Base-by-base conservation (phyloP, 2,797 vertebrate species). In the Chelon auratus region DNA sequence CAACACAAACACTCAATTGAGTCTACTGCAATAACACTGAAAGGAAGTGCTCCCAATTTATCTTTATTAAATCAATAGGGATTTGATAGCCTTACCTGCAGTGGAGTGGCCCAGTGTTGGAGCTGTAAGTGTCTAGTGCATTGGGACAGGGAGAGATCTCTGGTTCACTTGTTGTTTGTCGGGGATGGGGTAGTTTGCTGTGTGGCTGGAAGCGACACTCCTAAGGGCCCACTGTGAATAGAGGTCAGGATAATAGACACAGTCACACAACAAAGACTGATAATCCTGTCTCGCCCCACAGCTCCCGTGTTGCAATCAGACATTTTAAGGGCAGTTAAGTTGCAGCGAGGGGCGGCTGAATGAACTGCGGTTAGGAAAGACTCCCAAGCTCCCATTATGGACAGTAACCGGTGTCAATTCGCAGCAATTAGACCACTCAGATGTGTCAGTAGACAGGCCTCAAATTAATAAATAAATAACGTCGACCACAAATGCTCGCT, bases 401-500 rank as follows among this genome's bases (percentile, higher is more conserved):
- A 93, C 93, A 91, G 93, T 93, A 91, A 93, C 91, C 83, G 90
- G 93, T 94, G 93, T 94, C 93, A 93, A 95, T 94, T 94, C 91
- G 75, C 93, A 93, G 93, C 94, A 94, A 95, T 94, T 94, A 94
- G 93, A 94, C 89, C 91, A 93, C 93, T 95, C 94, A 94, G 91
- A 95, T 93, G 94, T 95, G 94, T 95, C 92, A 91, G 94, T 91
- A 92, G 93, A 93, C 92, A 91, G 92, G 87, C 93, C 93, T 94
- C 94, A 94, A 94, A 95, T 94, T 93, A 95, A 95, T 94, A 95
- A 94, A 95, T 94, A 94, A 95, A 95, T 94, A 94, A 93, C 81
- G 64, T 66, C 75, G 67, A 94, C 93, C 94, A 89, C 93, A 95
- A 94, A 92, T 93, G 93, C 91, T 90, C 83, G 91, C 91, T 92